These are phyloP conservation scores for Rutpela maculata DNA, from an alignment of 2,888 invertebrate species.

Conservation along the genomic window DNA sequence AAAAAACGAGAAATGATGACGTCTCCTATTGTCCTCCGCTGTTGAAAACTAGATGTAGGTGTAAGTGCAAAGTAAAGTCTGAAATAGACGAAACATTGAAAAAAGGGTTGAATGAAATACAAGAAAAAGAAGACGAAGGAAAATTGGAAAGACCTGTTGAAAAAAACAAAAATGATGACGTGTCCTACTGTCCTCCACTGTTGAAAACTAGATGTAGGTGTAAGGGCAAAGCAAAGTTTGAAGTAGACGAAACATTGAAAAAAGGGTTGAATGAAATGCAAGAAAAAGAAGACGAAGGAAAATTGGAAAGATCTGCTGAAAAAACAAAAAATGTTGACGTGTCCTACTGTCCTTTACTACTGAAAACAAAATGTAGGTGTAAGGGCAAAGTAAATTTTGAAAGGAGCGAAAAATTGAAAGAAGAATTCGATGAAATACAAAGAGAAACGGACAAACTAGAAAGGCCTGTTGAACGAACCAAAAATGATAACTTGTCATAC, in stretches of 20 bases:
- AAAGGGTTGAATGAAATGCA: constrained; percentile 42
- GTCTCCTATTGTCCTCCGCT: no score
- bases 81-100: constrained; percentile 31
- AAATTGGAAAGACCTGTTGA: constrained; percentile 40
- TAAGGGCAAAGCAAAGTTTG: no score
- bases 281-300: constrained; percentile 24
- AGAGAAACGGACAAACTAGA: no score
- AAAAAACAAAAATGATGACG: not conserved
- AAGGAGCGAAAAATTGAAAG: constrained; percentile 28
- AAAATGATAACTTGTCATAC: no score
- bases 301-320: constrained; percentile 27
- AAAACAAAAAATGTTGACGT: constrained; percentile 35
- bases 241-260: constrained; percentile 31
- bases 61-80: no score
- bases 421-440: constrained; percentile 40
- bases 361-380: no score
- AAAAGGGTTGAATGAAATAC: constrained; percentile 41
- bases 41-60: no score
- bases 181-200: no score
- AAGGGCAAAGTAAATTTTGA: not conserved
- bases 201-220: no score
- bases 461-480: no score
- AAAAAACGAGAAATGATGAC: constrained; percentile 5
- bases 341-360: no score
- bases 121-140: constrained; percentile 31